A percentile compares a stretch with the other conserved stretches of the same genome.
These are phyloP conservation scores for Erinaceus europaeus DNA, from an alignment of 2,113 vertebrate species.

Conservation along the genomic window DNA sequence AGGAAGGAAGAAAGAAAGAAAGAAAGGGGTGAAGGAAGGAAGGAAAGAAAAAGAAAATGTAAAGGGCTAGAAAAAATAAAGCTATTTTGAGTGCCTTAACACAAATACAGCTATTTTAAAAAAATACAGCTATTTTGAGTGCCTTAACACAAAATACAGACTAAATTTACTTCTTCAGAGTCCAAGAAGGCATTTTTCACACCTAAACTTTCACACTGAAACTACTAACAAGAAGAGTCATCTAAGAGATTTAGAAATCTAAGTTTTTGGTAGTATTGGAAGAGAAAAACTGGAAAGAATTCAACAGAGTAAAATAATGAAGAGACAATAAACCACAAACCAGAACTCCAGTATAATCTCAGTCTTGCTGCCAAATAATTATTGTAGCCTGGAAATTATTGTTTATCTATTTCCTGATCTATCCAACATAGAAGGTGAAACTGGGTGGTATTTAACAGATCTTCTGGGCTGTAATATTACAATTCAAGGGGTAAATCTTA, in stretches of 20 bases:
- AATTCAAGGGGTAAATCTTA: conserved; percentile 29
- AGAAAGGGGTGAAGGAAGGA: too few species aligned
- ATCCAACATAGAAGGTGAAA: not conserved
- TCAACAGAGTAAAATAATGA: not conserved
- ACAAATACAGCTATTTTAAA: too few species aligned
- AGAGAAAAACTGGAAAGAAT: not conserved
- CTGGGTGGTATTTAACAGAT: not conserved
- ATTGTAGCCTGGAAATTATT: not conserved
- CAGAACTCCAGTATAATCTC: not conserved
- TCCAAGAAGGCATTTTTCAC: not conserved
- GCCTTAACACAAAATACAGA: too few species aligned
- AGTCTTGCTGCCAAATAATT: not conserved
- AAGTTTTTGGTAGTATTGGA: not conserved
- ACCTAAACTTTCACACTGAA: not conserved
- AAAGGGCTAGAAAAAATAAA: not conserved
- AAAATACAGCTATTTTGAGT: too few species aligned
- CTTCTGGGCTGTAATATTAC: not conserved
- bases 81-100: not conserved
- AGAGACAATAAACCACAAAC: not conserved
- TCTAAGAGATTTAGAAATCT: not conserved
- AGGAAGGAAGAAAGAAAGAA: too few species aligned
- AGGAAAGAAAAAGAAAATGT: not conserved
- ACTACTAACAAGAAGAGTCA: not conserved
- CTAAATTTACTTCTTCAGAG: not conserved
- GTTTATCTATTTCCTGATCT: not conserved